Evolutionary conservation across 2,797 vertebrate genomes (phyloP).

Genomic region (Pseudochaenichthys georgianus): DNA sequence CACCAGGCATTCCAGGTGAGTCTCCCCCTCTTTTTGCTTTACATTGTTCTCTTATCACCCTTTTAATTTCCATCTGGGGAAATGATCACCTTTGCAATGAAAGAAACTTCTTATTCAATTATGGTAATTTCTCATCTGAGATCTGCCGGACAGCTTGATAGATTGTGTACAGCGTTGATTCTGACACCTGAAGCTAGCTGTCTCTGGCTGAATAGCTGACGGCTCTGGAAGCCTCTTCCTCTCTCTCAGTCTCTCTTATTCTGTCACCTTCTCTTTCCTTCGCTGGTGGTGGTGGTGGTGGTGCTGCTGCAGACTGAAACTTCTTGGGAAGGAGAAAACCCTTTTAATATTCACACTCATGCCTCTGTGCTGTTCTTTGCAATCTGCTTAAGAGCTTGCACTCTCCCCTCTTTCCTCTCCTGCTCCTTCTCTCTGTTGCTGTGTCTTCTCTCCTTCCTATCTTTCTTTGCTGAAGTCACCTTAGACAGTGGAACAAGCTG

Average conservation of each 20-base stretch:
- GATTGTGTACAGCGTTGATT: slow-evolving; percentile 66
- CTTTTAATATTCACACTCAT: slow-evolving; percentile 83
- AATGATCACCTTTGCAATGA: slow-evolving; percentile 39
- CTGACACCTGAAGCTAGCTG: slow-evolving; percentile 68
- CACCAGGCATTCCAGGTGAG: slow-evolving; percentile 96
- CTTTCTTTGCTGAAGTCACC: slow-evolving; percentile 58
- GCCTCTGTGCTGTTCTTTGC: slow-evolving; percentile 77
- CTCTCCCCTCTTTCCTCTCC: slow-evolving; percentile 75
- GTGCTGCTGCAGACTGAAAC: slow-evolving; percentile 64
- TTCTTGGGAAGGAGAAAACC: slow-evolving; percentile 71
- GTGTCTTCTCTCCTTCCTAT: slow-evolving; percentile 62
- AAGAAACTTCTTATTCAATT: slow-evolving; percentile 62
- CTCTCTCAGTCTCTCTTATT: slow-evolving; percentile 7
- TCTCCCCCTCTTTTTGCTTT: slow-evolving; percentile 34
- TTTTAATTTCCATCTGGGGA: slow-evolving; percentile 21
- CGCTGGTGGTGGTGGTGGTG: slow-evolving; percentile 9
- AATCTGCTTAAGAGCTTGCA: slow-evolving; percentile 84
- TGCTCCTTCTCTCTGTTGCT: slow-evolving; percentile 56
- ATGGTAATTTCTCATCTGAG: slow-evolving; percentile 63
- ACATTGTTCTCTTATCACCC: slow-evolving; percentile 16
- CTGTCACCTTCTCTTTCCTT: slow-evolving; percentile 45
- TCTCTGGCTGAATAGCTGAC: slow-evolving; percentile 45
- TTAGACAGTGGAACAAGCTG: slow-evolving; percentile 50
- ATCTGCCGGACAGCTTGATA: slow-evolving; percentile 61
- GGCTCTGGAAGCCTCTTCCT: slow-evolving; percentile 44